Evolutionary conservation across 2,113 vertebrate genomes (phyloP).

Genomic region (Mungos mungo): DNA sequence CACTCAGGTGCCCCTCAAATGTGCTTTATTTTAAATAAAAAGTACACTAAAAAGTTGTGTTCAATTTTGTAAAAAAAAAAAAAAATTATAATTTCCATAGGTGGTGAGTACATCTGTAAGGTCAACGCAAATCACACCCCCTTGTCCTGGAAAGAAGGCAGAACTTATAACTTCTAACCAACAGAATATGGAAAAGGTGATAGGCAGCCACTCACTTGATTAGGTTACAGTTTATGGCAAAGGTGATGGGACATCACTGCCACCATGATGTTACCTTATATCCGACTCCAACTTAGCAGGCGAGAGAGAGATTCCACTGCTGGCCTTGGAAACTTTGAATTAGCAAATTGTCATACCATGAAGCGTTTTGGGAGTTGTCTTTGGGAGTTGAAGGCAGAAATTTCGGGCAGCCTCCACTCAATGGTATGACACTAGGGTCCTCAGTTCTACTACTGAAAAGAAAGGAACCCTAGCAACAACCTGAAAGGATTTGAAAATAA

Average conservation of each 20-base stretch:
- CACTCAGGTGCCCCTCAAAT: background rate
- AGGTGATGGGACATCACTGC: background rate
- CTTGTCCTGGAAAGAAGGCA: background rate
- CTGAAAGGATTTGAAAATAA: background rate
- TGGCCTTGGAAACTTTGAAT: background rate
- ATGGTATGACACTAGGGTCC: background rate
- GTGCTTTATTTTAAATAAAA: background rate
- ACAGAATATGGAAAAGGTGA: background rate
- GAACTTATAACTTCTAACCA: background rate
- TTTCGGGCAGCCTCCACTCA: background rate
- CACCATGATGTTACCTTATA: background rate
- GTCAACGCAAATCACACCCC: background rate
- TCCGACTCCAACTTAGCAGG: background rate
- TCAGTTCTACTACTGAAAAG: background rate
- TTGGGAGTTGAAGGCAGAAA: background rate
- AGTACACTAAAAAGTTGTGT: background rate
- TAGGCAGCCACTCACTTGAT: background rate
- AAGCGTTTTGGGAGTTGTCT: background rate
- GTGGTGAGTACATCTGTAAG: background rate
- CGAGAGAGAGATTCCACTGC: background rate
- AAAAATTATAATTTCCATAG: background rate
- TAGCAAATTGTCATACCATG: background rate
- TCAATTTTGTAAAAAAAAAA: background rate
- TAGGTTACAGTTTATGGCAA: background rate
- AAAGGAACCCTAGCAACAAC: background rate